phyloP scores from a whole-genome alignment of 2,797 vertebrate genomes.

The Nyctalus aviator region DNA sequence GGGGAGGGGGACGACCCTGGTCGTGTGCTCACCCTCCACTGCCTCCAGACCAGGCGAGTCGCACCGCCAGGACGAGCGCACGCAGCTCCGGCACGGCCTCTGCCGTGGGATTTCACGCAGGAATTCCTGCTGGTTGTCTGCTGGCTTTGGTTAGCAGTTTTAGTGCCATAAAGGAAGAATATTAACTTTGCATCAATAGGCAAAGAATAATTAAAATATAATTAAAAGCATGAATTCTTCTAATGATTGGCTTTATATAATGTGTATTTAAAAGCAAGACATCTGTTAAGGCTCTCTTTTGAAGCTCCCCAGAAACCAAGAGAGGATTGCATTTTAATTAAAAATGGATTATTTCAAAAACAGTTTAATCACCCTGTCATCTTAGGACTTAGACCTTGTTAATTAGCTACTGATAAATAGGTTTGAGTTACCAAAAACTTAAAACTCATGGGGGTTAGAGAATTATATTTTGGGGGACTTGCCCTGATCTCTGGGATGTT shows the following conservation, averaged over 20 bases:
- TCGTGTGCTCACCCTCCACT: no score
- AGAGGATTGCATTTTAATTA: slow-evolving; percentile 89
- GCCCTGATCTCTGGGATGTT: neutral
- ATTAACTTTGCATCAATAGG: slow-evolving; percentile 85
- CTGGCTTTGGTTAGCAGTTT: neutral
- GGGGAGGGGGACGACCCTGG: neutral
- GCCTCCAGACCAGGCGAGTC: rapidly evolving
- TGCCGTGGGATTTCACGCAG: neutral
- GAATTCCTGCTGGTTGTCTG: neutral
- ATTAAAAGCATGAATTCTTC: slow-evolving; percentile 88
- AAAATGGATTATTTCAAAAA: slow-evolving; percentile 90
- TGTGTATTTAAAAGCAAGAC: slow-evolving; percentile 87
- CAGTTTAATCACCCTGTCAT: slow-evolving; percentile 89
- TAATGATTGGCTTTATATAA: slow-evolving; percentile 89
- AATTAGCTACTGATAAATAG: slow-evolving; percentile 89
- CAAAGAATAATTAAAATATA: slow-evolving; percentile 88
- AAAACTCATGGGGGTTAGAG: slow-evolving; percentile 73
- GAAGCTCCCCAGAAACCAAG: slow-evolving; percentile 84
- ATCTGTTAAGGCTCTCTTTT: slow-evolving; percentile 87
- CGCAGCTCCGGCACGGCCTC: rapidly evolving
- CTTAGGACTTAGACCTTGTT: slow-evolving; percentile 87
- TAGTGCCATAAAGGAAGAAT: slow-evolving; percentile 79
- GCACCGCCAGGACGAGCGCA: neutral
- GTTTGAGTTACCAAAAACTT: slow-evolving; percentile 83
- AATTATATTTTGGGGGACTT: slow-evolving; percentile 60